Evolutionary conservation across 2,888 invertebrate genomes (phyloP), one percentile per base, ranked within the genome.

Genomic region (Athalia cordata): DNA sequence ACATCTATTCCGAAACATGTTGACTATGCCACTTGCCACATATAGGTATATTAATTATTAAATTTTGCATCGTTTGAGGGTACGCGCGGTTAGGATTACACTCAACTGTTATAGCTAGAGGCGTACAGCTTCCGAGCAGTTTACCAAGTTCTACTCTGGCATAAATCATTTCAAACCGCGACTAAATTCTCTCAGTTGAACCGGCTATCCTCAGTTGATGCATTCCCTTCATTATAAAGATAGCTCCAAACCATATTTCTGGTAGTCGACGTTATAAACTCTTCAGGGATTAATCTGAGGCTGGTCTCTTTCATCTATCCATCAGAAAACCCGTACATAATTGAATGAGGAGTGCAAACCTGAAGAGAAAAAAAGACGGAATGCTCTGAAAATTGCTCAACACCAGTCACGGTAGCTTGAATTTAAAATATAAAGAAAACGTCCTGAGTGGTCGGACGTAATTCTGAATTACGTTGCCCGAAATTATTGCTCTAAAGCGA

Each of bases 31-130:
- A 57, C 57, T 72, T 13, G 29, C 15, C 8, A 52, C 68, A 29
- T 55, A 15, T 55, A 43, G 8, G 7, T 59, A 9, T 72, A 72
- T 59, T 72, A 72, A 72, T 72, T 72, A 59, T 59, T 29, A 29
- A 29, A 57, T 47, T 15, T 13, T 57, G 72, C 45, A 59, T n/a
- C 57, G 72, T 72, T 72, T 59, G 50, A 52, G 68, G 15, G 13
- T 55, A 29, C 29, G 52, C 55, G 68, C 68, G 43, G 68, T 68
- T 68, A 29, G 45, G 72, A 59, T 70, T 57, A 52, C 57, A 59
- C 15, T 59, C 55, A 57, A 70, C 55, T 70, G 45, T 70, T 70
- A 70, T 43, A 29, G 43, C 15, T 9, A 11, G 70, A 7, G 43
- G 5, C 9, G 13, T 55, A n/a, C 7, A n/a, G 29, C 43, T 57